Conservation (phyloP, 2,888 invertebrate species). For the Harpagoxenus sublaevis region DNA sequence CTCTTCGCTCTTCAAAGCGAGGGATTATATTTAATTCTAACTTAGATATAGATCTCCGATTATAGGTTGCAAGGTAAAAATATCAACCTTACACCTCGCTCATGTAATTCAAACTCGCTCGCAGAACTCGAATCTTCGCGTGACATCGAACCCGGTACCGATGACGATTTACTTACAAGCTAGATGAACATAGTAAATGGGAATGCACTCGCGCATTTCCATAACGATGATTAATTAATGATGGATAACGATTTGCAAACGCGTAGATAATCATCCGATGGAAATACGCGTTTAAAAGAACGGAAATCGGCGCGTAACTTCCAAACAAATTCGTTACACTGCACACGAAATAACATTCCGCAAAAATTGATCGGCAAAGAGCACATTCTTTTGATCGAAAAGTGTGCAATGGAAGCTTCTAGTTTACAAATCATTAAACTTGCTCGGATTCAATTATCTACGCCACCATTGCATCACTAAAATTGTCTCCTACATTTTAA, state of each 20-base stretch:
- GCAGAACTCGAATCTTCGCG: conserved; percentile 28
- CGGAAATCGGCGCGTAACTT: conserved; percentile 15
- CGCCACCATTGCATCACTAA: neutral
- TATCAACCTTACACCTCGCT: conserved; percentile 23
- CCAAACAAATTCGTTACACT: conserved; percentile 21
- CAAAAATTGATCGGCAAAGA: conserved; percentile 45
- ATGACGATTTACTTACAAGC: conserved; percentile 35
- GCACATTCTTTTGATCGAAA: conserved; percentile 13
- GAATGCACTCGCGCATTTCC: conserved; percentile 44
- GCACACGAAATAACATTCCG: conserved; percentile 62
- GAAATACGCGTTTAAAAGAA: conserved; percentile 15
- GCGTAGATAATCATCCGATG: neutral
- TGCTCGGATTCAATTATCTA: neutral
- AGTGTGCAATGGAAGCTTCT: neutral
- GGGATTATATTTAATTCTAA: conserved; percentile 24
- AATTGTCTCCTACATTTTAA: conserved; percentile 5
- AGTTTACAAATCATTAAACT: conserved; percentile 9
- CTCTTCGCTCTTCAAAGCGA: neutral
- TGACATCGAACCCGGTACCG: conserved; percentile 7
- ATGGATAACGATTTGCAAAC: conserved; percentile 6
- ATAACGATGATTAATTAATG: conserved; percentile 6
- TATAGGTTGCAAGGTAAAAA: conserved; percentile 36
- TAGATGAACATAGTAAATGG: conserved; percentile 30
- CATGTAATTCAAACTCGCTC: conserved; percentile 29
- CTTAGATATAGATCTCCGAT: conserved; percentile 28